phyloP scores from a whole-genome alignment of 2,888 invertebrate genomes.

The Tetrapedia diversipes region DNA sequence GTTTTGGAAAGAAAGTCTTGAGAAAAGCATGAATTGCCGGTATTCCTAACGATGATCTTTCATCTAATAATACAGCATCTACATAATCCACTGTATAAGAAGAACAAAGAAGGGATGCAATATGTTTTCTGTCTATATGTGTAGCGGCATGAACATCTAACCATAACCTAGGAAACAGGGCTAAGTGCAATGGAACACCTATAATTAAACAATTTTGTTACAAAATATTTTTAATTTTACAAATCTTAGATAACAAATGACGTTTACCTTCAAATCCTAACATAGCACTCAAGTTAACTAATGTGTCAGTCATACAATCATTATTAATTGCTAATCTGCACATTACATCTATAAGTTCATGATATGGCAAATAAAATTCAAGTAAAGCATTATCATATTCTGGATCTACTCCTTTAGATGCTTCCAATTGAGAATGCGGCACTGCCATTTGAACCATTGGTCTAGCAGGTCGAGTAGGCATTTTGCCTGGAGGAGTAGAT shows the following conservation, averaged over 20 bases:
- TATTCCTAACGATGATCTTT: slow-evolving; percentile 92
- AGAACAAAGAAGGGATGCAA: slow-evolving; percentile 91
- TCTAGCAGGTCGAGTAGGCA: slow-evolving; percentile 88
- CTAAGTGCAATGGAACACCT: slow-evolving; percentile 92
- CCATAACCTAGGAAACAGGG: slow-evolving; percentile 96
- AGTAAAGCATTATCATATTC: slow-evolving; percentile 90
- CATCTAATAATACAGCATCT: slow-evolving; percentile 94
- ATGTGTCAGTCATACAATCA: slow-evolving; percentile 92
- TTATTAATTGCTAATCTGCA: slow-evolving; percentile 95
- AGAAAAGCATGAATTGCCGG: slow-evolving; percentile 94
- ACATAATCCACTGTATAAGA: slow-evolving; percentile 94
- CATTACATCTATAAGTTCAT: slow-evolving; percentile 93
- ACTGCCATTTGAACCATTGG: slow-evolving; percentile 95
- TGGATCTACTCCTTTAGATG: slow-evolving; percentile 89
- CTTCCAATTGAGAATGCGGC: slow-evolving; percentile 89
- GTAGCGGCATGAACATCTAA: slow-evolving; percentile 91
- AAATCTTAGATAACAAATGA: not conserved
- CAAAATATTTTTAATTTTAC: not conserved
- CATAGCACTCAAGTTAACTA: slow-evolving; percentile 93
- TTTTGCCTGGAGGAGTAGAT: slow-evolving; percentile 86
- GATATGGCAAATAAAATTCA: slow-evolving; percentile 94
- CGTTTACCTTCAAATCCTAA: slow-evolving; percentile 91
- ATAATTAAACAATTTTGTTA: slow-evolving; percentile 38
- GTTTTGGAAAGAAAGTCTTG: slow-evolving; percentile 95
- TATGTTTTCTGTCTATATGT: slow-evolving; percentile 91